phyloP scores from a whole-genome alignment of 1,140 invertebrate genomes.

The Pogonus chalceus region DNA sequence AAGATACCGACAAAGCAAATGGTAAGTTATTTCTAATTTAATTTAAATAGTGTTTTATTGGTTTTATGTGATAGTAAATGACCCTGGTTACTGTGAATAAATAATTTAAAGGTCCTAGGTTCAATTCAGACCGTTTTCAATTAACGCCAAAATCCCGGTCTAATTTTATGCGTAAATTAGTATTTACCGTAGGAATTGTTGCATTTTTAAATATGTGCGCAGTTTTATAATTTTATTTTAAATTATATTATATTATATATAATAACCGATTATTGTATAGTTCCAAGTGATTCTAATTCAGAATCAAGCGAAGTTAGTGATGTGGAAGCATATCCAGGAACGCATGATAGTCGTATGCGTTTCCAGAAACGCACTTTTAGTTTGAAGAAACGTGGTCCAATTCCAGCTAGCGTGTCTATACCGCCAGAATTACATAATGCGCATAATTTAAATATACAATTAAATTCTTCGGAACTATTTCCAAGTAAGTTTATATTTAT shows the following conservation, averaged over 20 bases:
- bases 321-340: slow-evolving; percentile 28
- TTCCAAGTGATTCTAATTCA: slow-evolving; percentile 36
- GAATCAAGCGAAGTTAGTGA: slow-evolving; percentile 44
- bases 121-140: too few relatives aligned
- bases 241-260: too few relatives aligned
- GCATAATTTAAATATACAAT: slow-evolving; percentile 29
- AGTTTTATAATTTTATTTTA: too few relatives aligned
- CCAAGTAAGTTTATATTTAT: slow-evolving; percentile 14
- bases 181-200: too few relatives aligned
- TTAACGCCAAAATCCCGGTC: too few relatives aligned
- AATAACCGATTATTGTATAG: slow-evolving; percentile 15
- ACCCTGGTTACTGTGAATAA: too few relatives aligned
- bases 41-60: too few relatives aligned
- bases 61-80: too few relatives aligned
- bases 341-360: slow-evolving; percentile 23
- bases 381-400: slow-evolving; percentile 31
- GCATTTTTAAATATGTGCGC: too few relatives aligned
- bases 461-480: slow-evolving; percentile 30
- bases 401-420: slow-evolving; percentile 18
- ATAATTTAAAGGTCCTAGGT: too few relatives aligned
- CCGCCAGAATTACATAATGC: slow-evolving; percentile 30
- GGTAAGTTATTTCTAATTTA: too few relatives aligned
- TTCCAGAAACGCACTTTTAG: slow-evolving; percentile 33
- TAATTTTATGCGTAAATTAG: too few relatives aligned
- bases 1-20: slow-evolving; percentile 32